Evolutionary conservation across 2,888 invertebrate genomes (phyloP).

Genomic region (Coronaproctus castanopsis): DNA sequence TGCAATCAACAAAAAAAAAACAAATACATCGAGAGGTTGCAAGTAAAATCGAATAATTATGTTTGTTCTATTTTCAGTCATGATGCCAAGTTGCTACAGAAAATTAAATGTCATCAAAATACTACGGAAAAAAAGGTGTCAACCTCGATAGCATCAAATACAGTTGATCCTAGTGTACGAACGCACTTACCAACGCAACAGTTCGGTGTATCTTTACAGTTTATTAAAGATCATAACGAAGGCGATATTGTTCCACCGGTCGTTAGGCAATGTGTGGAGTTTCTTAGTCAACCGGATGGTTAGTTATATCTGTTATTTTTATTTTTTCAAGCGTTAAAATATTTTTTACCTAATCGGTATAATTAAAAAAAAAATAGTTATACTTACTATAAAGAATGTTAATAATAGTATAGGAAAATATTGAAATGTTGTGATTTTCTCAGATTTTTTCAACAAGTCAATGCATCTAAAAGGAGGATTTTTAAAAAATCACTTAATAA

Average conservation of each 20-base stretch:
- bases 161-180: slow-evolving; percentile 24
- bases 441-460: too few species aligned
- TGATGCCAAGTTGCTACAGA: slow-evolving; percentile 48
- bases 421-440: too few species aligned
- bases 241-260: slow-evolving; percentile 77
- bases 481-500: too few species aligned
- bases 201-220: slow-evolving; percentile 83
- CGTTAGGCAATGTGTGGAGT: slow-evolving; percentile 75
- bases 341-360: too few species aligned
- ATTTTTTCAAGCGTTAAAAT: not conserved
- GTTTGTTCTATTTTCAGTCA: slow-evolving; percentile 47
- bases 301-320: slow-evolving; percentile 23
- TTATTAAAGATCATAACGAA: slow-evolving; percentile 70
- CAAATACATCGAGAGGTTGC: slow-evolving; percentile 11
- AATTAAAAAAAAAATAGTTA: too few species aligned
- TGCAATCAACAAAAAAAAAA: not conserved
- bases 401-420: too few species aligned
- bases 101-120: slow-evolving; percentile 21
- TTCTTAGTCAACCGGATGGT: slow-evolving; percentile 74
- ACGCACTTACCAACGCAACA: slow-evolving; percentile 48
- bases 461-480: too few species aligned
- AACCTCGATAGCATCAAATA: slow-evolving; percentile 25
- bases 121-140: slow-evolving; percentile 16
- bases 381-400: too few species aligned
- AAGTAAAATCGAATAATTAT: too few species aligned